These are phyloP conservation scores for Holothuria leucospilota DNA, from an alignment of 53 echinoderm and acorn worm species.

Conservation along the genomic window DNA sequence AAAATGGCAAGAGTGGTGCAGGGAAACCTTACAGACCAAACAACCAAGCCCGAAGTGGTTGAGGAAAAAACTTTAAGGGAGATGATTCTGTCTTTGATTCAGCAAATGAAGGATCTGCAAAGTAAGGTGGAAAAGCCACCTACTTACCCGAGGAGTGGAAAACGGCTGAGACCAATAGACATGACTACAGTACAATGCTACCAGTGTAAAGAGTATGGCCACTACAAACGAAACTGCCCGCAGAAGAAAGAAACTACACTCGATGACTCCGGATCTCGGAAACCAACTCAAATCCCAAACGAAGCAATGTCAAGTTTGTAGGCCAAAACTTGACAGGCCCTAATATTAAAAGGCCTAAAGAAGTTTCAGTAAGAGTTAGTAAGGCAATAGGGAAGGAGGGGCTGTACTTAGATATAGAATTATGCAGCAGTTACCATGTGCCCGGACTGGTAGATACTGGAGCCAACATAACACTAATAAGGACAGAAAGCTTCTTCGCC, in stretches of 20 bases:
- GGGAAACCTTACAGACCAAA: neutral
- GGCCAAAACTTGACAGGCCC: slow-evolving; percentile 41
- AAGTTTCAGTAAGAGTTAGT: slow-evolving; percentile 17
- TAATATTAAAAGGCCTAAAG: neutral
- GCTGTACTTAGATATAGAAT: slow-evolving; percentile 7
- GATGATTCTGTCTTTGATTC: neutral
- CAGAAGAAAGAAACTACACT: neutral
- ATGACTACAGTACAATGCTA: slow-evolving; percentile 33
- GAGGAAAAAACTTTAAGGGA: too few relatives aligned
- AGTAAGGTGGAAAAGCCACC: neutral
- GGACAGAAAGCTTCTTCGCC: neutral
- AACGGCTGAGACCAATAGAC: neutral
- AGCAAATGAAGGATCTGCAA: neutral
- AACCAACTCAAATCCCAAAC: slow-evolving; percentile 7
- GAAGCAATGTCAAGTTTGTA: slow-evolving; percentile 26
- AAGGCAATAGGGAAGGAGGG: neutral
- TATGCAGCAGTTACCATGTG: neutral
- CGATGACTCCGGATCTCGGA: too few relatives aligned
- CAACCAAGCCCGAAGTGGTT: neutral
- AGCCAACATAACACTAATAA: slow-evolving; percentile 45
- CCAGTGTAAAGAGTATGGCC: slow-evolving; percentile 53
- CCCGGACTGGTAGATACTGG: slow-evolving; percentile 50
- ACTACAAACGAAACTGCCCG: slow-evolving; percentile 53
- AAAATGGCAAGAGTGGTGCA: neutral
- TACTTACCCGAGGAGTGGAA: neutral